phyloP scores from a whole-genome alignment of 2,113 vertebrate species.

The Pedetes capensis region DNA sequence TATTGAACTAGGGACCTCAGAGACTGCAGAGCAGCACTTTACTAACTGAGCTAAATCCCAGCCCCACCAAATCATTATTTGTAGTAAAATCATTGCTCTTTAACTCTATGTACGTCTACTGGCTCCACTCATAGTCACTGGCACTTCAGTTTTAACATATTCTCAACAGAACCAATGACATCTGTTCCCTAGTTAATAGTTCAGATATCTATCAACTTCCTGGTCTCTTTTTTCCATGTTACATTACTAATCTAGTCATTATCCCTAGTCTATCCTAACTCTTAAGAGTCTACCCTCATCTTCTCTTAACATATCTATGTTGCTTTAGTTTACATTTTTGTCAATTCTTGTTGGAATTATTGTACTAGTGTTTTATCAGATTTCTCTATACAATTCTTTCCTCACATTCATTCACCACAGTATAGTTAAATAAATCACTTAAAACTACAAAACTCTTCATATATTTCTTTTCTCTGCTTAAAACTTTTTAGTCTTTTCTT shows the following conservation, averaged over 20 bases:
- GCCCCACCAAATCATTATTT: neutral
- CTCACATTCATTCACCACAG: neutral
- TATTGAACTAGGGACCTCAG: no score
- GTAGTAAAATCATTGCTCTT: neutral
- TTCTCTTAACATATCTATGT: neutral
- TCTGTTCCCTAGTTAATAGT: neutral
- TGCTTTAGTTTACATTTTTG: neutral
- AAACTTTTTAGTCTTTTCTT: neutral
- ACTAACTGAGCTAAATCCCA: no score
- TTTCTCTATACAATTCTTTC: neutral
- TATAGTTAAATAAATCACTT: neutral
- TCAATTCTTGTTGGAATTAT: neutral
- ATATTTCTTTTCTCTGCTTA: neutral
- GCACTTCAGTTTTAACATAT: neutral
- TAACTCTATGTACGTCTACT: neutral
- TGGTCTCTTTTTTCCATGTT: neutral
- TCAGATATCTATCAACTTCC: neutral
- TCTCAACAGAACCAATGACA: neutral
- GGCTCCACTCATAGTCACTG: neutral
- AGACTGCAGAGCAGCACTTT: no score
- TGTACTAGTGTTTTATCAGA: neutral
- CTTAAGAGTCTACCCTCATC: neutral
- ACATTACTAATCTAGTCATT: neutral
- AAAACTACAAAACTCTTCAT: neutral
- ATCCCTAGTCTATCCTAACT: neutral